Percentiles rank a stretch among this genome's conserved stretches.
Conservation (phyloP, 2,888 invertebrate genomes). For the Archips crataeganus region DNA sequence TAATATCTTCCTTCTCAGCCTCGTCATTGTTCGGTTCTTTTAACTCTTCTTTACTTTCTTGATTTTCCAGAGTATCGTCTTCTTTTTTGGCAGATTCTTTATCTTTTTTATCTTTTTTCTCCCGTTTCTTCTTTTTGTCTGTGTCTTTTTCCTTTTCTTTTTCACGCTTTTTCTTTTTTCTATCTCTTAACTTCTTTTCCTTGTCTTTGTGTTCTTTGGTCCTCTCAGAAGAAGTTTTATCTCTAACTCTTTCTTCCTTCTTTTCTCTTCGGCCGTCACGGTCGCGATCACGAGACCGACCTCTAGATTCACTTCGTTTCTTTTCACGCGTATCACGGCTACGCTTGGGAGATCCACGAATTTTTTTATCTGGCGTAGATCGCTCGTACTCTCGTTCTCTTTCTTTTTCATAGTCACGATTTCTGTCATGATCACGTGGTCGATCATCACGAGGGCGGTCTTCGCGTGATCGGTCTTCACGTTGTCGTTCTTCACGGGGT, state of each 20-base stretch:
- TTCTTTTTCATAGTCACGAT: constrained; percentile 74
- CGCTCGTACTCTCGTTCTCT: constrained; percentile 75
- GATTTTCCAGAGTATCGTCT: constrained; percentile 62
- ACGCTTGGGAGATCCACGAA: constrained; percentile 72
- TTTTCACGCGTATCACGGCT: constrained; percentile 72
- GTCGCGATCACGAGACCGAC: constrained; percentile 77
- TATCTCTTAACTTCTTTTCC: constrained; percentile 81
- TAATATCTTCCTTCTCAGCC: constrained; percentile 45
- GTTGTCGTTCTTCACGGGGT: constrained; percentile 61
- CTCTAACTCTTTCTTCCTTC: constrained; percentile 78
- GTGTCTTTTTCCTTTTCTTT: constrained; percentile 82
- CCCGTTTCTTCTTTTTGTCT: constrained; percentile 82
- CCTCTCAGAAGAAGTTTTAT: constrained; percentile 77
- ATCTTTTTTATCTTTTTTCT: constrained; percentile 85
- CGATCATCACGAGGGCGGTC: constrained; percentile 67
- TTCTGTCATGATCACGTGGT: constrained; percentile 58
- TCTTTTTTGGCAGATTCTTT: constrained; percentile 72
- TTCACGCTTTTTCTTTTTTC: constrained; percentile 78
- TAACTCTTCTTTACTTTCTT: constrained; percentile 57
- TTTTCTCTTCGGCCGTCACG: constrained; percentile 83
- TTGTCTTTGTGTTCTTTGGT: constrained; percentile 85
- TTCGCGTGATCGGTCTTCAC: constrained; percentile 61
- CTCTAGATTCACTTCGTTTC: constrained; percentile 78
- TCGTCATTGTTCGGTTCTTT: constrained; percentile 63
- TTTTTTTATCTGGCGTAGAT: constrained; percentile 74